Base-by-base conservation (phyloP, 2,113 vertebrate genomes). In the Isurus oxyrinchus region DNA sequence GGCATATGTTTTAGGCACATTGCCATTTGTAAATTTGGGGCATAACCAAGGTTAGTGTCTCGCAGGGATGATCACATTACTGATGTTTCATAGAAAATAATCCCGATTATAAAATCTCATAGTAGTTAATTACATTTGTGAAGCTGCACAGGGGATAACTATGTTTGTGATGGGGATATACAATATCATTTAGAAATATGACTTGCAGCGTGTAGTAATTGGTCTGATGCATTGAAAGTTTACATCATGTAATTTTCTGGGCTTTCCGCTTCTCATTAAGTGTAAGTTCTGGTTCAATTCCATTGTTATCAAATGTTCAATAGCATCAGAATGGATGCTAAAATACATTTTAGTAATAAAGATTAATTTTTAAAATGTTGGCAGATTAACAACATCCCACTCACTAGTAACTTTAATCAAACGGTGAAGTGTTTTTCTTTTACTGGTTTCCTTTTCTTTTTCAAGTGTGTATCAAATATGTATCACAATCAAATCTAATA, bases 301-400 rank as follows among this genome's bases (percentile, higher is more conserved):
- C 93, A 67, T 95, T 95, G 40, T 49, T 66, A 94, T 94, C 35
- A 94, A 63, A 94, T 94, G 40, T 59, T 91, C 40, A 95, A n/a
- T 63, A 59, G 31, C 90, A n/a, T 14, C 53, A 27, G 40, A 44
- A 40, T 13, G n/a, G 23, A 67, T 69, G 63, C 40, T 7, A 95
- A 66, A 95, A 95, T 67, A 69, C 21, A 13, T 49, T 95, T 67
- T 23, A 53, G 84, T 2, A 40, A 59, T 67, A 40, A 49, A 25
- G 61, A 44, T 95, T 35, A 53, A 95, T 44, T 53, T 95, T 72
- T 35, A 40, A 35, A 0, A 6, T 49, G 13, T 95, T 72, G 8
- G 25, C 40, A 27, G 19, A 31, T 93, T 95, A 69, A 95, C 40
- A 40, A 49, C 7, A 53, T 72, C 40, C 25, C 94, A 49, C 10